phyloP scores from a whole-genome alignment of 2,888 invertebrate species.

The Coleophora flavipennella region DNA sequence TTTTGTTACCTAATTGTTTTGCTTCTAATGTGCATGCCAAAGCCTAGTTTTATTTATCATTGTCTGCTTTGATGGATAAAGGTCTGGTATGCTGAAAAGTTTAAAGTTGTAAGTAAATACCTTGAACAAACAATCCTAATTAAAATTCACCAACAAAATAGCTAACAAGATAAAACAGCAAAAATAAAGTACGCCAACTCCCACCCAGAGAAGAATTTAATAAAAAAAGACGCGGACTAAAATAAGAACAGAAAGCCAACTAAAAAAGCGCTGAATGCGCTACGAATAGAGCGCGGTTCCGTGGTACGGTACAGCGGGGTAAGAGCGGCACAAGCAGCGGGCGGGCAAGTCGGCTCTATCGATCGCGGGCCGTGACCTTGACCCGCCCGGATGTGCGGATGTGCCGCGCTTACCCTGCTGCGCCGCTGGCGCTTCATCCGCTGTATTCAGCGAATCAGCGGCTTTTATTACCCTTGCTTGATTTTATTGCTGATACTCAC shows the following conservation, averaged over 20 bases:
- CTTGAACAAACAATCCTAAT: too few relatives aligned
- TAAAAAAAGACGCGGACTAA: too few relatives aligned
- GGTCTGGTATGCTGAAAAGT: too few relatives aligned
- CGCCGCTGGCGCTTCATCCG: constrained; percentile 47
- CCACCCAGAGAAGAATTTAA: too few relatives aligned
- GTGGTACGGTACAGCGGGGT: background rate
- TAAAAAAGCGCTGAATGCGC: constrained; percentile 8
- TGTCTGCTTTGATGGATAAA: too few relatives aligned
- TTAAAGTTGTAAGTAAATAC: too few relatives aligned
- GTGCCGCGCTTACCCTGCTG: constrained; percentile 46
- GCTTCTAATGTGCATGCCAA: too few relatives aligned
- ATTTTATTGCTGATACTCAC: constrained; percentile 11
- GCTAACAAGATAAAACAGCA: too few relatives aligned
- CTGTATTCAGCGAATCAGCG: constrained; percentile 28
- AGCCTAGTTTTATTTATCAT: too few relatives aligned
- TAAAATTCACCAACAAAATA: too few relatives aligned
- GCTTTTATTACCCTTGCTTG: constrained; percentile 27
- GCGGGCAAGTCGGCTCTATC: constrained; percentile 62
- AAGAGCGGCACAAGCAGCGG: constrained; percentile 21
- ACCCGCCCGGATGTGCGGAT: constrained; percentile 66
- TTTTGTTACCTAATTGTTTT: too few relatives aligned
- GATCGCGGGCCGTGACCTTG: constrained; percentile 77
- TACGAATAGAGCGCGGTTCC: constrained; percentile 7
- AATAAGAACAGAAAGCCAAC: background rate
- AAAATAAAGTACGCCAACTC: too few relatives aligned